These are phyloP conservation scores for Anabacerthia variegaticeps DNA, from an alignment of 2,797 vertebrate genomes.

Conservation along the genomic window DNA sequence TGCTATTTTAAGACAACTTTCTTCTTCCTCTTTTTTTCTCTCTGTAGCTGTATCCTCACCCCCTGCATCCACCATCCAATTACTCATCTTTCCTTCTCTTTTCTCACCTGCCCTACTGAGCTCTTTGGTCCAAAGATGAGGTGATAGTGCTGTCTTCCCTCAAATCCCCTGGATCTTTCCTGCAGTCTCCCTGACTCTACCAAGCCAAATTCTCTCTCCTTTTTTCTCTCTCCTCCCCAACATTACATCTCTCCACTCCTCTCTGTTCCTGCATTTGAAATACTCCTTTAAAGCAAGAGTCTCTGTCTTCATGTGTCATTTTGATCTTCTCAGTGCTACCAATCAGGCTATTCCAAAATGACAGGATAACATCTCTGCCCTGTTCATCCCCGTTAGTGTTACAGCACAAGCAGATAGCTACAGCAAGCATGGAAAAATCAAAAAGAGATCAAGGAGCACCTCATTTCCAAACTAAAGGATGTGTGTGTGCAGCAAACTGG, in stretches of 20 bases:
- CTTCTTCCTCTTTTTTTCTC: background rate
- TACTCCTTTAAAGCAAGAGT: slow-evolving; percentile 28
- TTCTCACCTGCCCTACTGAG: background rate
- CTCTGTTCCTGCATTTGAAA: background rate
- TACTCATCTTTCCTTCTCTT: background rate
- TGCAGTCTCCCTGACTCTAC: background rate
- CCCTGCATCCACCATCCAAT: background rate
- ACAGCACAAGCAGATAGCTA: background rate
- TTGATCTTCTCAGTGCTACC: slow-evolving; percentile 35
- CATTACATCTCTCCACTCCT: background rate
- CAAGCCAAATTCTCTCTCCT: background rate
- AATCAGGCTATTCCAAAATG: slow-evolving; percentile 30
- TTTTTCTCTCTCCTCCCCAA: background rate
- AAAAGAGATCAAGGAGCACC: background rate
- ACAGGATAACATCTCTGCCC: slow-evolving; percentile 41
- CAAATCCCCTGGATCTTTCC: background rate
- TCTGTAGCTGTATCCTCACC: background rate
- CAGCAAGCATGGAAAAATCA: background rate
- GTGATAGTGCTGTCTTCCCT: background rate
- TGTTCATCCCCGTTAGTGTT: background rate
- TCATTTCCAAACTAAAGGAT: background rate
- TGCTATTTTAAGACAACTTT: background rate
- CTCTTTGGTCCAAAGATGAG: background rate
- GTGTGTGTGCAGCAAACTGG: background rate
- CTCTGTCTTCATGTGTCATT: slow-evolving; percentile 37